Conservation (phyloP, 2,113 vertebrate species). For the Hippocampus guttulatus region DNA sequence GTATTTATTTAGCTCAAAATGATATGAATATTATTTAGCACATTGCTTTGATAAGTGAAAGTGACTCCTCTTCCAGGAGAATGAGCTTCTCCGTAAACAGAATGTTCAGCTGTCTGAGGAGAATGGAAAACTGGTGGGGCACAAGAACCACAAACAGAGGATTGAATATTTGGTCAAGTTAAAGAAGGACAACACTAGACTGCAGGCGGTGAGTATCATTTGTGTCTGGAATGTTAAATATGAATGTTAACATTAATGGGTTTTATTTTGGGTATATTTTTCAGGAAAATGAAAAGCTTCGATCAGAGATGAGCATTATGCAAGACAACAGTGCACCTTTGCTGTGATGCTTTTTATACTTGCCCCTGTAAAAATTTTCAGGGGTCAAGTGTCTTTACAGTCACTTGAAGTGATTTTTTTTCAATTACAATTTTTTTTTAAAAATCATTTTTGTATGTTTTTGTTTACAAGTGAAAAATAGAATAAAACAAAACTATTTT, state of each 20-base stretch:
- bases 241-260: neutral
- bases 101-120: slow-evolving; percentile 83
- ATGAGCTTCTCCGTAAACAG: slow-evolving; percentile 80
- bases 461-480: neutral
- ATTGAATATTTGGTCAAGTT: slow-evolving; percentile 95
- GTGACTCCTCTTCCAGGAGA: slow-evolving; percentile 73
- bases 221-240: neutral
- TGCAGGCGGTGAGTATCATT: slow-evolving; percentile 78
- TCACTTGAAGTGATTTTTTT: neutral
- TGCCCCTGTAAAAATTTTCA: neutral
- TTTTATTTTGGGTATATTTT: slow-evolving; percentile 12
- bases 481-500: neutral
- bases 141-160: slow-evolving; percentile 91
- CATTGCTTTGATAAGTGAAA: neutral
- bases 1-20: neutral
- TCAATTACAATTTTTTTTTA: neutral
- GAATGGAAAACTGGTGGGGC: slow-evolving; percentile 91
- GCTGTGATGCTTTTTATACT: neutral
- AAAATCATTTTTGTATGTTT: neutral
- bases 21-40: neutral
- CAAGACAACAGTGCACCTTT: slow-evolving; percentile 30
- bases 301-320: slow-evolving; percentile 70
- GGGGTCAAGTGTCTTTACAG: neutral
- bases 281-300: slow-evolving; percentile 79
- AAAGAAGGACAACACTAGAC: slow-evolving; percentile 85